Evolutionary conservation across 2,113 vertebrate species (phyloP), one percentile per base, ranked within the genome.

Genomic region (Neolamprologus fasciatus): DNA sequence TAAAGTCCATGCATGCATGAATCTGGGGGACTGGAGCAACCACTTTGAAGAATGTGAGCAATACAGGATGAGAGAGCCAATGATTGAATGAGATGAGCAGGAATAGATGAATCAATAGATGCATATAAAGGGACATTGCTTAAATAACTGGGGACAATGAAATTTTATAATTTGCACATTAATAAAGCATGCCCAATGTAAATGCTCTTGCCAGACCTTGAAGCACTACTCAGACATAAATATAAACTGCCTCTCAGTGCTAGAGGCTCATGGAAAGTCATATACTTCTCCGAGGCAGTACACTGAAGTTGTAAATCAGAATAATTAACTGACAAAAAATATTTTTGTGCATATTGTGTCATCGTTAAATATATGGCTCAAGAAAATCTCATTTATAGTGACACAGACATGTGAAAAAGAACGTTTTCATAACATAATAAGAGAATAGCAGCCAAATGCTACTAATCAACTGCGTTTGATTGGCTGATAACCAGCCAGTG

Each of bases 21-120:
- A 80, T 87, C 8, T n/a, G 54, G 40, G 76, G 21, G 87, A 83
- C 50, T 16, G 7, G 19, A 81, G 85, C 73, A 4, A 63, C 90
- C 80, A 17, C 66, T 84, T 63, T 92, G 93, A 92, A 79, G 78
- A 89, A 90, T 91, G 84, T 19, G 47, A 86, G 86, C 85, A 90
- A 91, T 87, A 88, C 10, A 57, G 57, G 51, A 68, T 2, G 26
- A 80, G 84, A 55, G 89, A 42, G 68, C 19, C 23, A 76, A 68
- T 40, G 81, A 91, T 76, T 68, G 82, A 89, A 81, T 33, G 86
- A 80, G 45, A 73, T 17, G 6, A 26, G 42, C 2, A 21, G 47
- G 26, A 50, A 78, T 12, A 78, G 26, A 50, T 8, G 23, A 50
- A 31, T 50, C 42, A n/a, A 68, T 16, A 50, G 78, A 71, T 51